Evolutionary conservation across 2,888 invertebrate species (phyloP), one percentile per base, ranked within the genome.

Genomic region (Stenotaenia linearis): DNA sequence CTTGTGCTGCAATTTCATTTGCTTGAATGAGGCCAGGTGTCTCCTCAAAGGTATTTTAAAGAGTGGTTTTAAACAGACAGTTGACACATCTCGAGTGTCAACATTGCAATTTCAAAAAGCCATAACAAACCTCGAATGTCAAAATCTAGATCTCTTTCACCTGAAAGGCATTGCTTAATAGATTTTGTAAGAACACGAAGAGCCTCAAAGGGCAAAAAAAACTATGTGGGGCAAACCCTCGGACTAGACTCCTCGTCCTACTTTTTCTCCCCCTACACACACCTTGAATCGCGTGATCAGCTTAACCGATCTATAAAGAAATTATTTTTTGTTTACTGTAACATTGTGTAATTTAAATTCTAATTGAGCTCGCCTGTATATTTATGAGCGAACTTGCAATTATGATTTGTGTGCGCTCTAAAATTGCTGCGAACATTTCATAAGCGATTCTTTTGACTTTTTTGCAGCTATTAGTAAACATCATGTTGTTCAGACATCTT

Each of bases 1-100:
- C 69, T 69, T 28, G 23, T 69, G 28, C 28, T 69, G 69, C 28
- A 69, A 69, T 69, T 69, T 28, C 6, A 28, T 10, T 28, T 69
- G 69, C 69, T 23, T 28, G 69, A 69, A 69, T 69, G 69, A 69
- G 69, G 69, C 69, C 69, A 69, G 69, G 69, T 69, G 69, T 69
- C 10, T 69, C 69, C 25, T 69, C 69, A 28, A 69, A 25, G 1
- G 4, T 50, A 18, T 69, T 69, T 69, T 25, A 23, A 25, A 25
- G 15, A 7, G 1, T 4, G 1, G 12, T 28, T 23, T 69, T 15
- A 28, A 69, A 69, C 10, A n/a, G n/a, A 69, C 15, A 69, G 25
- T 28, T 69, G 23, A 28, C 28, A 69, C 18, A n/a, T 69, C 69
- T 15, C 25, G 23, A 25, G 69, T 69, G 69, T 25, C 69, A 69